A percentile compares a stretch with the other conserved stretches of the same genome.
phyloP scores from a whole-genome alignment of 2,797 vertebrate genomes.

The Danio choprae region DNA sequence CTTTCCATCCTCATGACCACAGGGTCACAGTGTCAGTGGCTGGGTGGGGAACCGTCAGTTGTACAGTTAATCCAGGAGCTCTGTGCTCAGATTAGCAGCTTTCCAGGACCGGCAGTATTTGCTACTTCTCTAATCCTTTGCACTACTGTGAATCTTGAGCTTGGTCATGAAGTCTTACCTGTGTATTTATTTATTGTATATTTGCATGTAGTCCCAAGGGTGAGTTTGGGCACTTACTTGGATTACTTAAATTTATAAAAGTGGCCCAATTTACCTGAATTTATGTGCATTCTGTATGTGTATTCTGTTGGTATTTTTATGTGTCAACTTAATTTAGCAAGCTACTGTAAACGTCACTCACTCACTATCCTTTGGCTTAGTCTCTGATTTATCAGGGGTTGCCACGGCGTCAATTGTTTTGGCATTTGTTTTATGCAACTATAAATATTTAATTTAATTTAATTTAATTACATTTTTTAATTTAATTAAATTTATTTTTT shows the following conservation, averaged over 20 bases:
- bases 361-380: no score
- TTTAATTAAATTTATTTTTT: no score
- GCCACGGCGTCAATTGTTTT: no score
- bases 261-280: neutral
- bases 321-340: neutral
- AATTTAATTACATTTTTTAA: no score
- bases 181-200: neutral
- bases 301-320: neutral
- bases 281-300: neutral
- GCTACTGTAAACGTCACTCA: no score
- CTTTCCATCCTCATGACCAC: slow-evolving; percentile 70
- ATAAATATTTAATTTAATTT: no score
- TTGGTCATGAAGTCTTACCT: neutral
- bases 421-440: no score
- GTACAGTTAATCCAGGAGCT: slow-evolving; percentile 66
- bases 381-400: no score
- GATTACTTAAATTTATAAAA: neutral
- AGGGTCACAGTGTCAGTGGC: slow-evolving; percentile 76
- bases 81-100: slow-evolving; percentile 69
- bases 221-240: neutral
- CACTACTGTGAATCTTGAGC: slow-evolving; percentile 54
- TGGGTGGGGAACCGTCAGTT: slow-evolving; percentile 66
- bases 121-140: slow-evolving; percentile 57
- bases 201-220: neutral
- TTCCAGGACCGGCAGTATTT: slow-evolving; percentile 41